phyloP scores from a whole-genome alignment of 2,113 vertebrate species.

The Neotoma lepida region DNA sequence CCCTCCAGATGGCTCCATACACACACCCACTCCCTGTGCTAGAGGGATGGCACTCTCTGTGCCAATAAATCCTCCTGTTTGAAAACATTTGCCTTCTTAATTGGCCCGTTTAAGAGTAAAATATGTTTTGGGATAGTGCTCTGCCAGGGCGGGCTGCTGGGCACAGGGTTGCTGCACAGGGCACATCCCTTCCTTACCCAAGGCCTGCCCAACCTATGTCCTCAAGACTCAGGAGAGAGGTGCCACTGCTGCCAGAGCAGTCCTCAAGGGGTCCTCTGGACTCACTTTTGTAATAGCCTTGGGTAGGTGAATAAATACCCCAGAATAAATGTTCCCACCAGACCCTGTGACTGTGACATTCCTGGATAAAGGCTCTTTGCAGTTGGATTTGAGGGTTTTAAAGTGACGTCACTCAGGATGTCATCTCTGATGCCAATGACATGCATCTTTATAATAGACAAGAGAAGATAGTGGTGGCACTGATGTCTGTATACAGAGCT shows the following conservation, averaged over 20 bases:
- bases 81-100: slow-evolving; percentile 89
- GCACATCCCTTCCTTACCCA: background rate
- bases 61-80: slow-evolving; percentile 87
- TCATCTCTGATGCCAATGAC: background rate
- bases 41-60: slow-evolving; percentile 84
- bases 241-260: background rate
- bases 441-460: background rate
- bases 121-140: slow-evolving; percentile 84
- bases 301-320: background rate
- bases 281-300: background rate
- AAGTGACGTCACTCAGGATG: background rate
- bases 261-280: background rate
- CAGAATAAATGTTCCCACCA: background rate
- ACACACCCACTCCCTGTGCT: slow-evolving; percentile 81
- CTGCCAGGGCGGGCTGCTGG: slow-evolving; percentile 53
- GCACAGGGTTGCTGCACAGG: accelerated
- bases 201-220: background rate
- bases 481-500: background rate
- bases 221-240: background rate
- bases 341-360: background rate
- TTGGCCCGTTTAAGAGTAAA: slow-evolving; percentile 86
- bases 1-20: slow-evolving; percentile 87
- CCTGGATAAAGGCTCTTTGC: background rate
- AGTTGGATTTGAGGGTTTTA: background rate
- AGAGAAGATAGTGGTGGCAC: background rate